These are phyloP conservation scores for Lutraria rhynchaena DNA, from an alignment of 1,140 invertebrate genomes.

Conservation along the genomic window DNA sequence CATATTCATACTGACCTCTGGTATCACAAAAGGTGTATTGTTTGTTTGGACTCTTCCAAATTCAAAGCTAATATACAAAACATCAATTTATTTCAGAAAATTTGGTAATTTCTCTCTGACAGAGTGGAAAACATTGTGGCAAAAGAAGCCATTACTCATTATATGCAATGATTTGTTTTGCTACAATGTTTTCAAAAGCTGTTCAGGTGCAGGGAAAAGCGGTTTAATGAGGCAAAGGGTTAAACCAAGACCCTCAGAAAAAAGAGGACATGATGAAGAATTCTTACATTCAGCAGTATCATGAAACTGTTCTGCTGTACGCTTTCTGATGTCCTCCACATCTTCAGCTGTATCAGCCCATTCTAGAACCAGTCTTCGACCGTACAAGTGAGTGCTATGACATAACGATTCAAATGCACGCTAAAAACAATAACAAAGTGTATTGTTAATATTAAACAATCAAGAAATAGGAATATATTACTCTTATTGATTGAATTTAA, in stretches of 20 bases:
- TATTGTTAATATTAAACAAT: too few relatives aligned
- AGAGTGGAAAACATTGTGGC: too few relatives aligned
- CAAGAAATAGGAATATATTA: too few relatives aligned
- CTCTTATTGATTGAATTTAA: too few relatives aligned
- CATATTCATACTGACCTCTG: too few relatives aligned
- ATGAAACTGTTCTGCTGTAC: constrained; percentile 90
- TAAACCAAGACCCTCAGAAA: background rate
- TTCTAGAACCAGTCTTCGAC: constrained; percentile 95
- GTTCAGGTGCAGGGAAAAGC: background rate
- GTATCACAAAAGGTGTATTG: background rate
- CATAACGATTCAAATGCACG: constrained; percentile 95
- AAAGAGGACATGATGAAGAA: background rate
- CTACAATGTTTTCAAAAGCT: background rate
- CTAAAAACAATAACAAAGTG: constrained; percentile 85
- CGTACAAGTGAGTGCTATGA: constrained; percentile 98
- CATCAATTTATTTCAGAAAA: background rate
- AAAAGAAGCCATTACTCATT: too few relatives aligned
- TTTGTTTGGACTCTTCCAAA: background rate
- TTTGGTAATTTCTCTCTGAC: too few relatives aligned
- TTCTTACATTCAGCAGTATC: constrained; percentile 64
- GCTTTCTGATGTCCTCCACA: constrained; percentile 91
- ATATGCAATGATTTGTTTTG: background rate
- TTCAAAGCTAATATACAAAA: too few relatives aligned
- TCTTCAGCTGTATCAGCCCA: constrained; percentile 94
- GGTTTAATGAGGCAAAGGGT: background rate